These are phyloP conservation scores for Drosophila nasuta DNA, from an alignment of 1,140 invertebrate genomes.

Conservation along the genomic window DNA sequence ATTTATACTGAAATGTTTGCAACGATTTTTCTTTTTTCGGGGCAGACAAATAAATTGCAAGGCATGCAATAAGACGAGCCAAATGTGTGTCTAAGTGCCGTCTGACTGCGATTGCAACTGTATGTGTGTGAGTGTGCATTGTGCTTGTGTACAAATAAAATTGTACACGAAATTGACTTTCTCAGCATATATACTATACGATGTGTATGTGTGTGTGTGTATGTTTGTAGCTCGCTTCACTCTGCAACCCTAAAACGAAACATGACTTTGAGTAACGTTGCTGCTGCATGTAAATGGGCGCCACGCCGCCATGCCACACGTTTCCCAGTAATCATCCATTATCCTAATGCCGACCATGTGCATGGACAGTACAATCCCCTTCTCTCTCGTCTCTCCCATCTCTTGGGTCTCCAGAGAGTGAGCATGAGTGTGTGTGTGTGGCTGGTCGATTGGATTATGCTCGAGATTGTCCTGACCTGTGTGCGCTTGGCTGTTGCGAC, in stretches of 20 bases:
- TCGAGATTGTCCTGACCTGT: conserved; percentile 18
- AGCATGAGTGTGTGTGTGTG: conserved; percentile 30
- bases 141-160: conserved; percentile 75
- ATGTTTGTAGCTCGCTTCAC: conserved; percentile 27
- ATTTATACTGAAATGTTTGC: conserved; percentile 75
- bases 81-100: conserved; percentile 72
- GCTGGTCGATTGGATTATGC: conserved; percentile 73
- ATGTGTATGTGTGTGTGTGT: conserved; percentile 4
- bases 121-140: conserved; percentile 32
- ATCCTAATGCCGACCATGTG: conserved; percentile 77
- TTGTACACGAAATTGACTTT: conserved; percentile 81
- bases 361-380: conserved; percentile 36
- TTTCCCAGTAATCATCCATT: conserved; percentile 80
- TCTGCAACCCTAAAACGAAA: conserved; percentile 61
- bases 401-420: conserved; percentile 49
- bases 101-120: conserved; percentile 2
- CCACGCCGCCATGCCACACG: conserved; percentile 73
- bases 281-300: conserved; percentile 79
- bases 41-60: conserved; percentile 78
- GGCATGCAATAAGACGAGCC: conserved; percentile 77
- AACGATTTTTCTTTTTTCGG: conserved; percentile 69
- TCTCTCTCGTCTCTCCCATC: neutral
- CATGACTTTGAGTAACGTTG: conserved; percentile 81
- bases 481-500: neutral
- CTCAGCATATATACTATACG: conserved; percentile 5